Conservation (phyloP, 2,113 vertebrate species). For the Hydrochoerus hydrochaeris region DNA sequence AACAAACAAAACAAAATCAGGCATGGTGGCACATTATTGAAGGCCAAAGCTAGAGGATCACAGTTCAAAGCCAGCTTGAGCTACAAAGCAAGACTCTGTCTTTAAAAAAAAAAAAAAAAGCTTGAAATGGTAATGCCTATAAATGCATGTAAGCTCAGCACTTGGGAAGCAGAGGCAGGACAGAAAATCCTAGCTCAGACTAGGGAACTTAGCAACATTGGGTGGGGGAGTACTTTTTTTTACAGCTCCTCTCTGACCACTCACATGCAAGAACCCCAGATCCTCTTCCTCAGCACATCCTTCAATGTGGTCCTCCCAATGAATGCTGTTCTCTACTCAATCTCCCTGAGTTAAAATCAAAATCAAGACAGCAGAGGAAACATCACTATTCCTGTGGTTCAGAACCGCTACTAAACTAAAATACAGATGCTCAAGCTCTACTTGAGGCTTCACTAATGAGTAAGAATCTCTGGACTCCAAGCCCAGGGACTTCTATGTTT, state of each 20-base stretch:
- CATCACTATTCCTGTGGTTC: slow-evolving; percentile 3
- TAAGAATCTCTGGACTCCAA: neutral
- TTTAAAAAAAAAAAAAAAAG: neutral
- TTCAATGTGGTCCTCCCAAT: neutral
- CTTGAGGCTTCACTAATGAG: slow-evolving; percentile 9
- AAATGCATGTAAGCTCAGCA: neutral
- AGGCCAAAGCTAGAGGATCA: neutral
- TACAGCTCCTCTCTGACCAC: neutral
- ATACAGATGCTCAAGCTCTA: slow-evolving; percentile 6
- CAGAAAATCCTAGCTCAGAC: neutral
- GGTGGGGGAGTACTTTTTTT: neutral
- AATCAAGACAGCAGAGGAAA: neutral
- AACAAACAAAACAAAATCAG: neutral
- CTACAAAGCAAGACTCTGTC: neutral
- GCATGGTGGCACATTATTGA: neutral
- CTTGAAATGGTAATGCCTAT: neutral
- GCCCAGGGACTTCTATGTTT: neutral
- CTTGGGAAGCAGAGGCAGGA: neutral
- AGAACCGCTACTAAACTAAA: slow-evolving; percentile 30
- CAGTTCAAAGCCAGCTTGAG: neutral
- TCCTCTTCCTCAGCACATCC: neutral
- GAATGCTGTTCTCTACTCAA: neutral
- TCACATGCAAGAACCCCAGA: neutral
- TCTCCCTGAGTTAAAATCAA: slow-evolving; percentile 37
- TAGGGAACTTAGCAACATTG: neutral